A percentile compares a stretch with the other conserved stretches of the same genome.
Conservation (phyloP, 2,888 invertebrate genomes). For the Tachina fera region DNA sequence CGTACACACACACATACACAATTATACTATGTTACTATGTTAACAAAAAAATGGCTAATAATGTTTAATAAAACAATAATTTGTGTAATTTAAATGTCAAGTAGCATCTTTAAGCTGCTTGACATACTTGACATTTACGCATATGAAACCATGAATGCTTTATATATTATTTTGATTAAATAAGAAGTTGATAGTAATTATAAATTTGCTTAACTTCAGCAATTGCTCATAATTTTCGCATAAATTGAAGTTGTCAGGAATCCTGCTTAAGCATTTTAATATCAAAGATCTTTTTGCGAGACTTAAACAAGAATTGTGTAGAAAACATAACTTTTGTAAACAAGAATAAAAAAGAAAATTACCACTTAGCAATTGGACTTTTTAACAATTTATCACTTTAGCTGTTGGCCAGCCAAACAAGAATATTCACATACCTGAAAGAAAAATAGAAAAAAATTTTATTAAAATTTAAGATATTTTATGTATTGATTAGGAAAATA, state of each 20-base stretch:
- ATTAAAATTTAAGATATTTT: not conserved
- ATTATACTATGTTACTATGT: conserved; percentile 24
- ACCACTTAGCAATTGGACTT: not conserved
- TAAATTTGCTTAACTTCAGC: conserved; percentile 3
- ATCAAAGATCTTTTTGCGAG: not conserved
- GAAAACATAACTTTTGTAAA: not conserved
- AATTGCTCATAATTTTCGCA: conserved; percentile 4
- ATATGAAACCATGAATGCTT: not conserved
- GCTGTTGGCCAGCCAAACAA: not conserved
- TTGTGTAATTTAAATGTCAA: conserved; percentile 59
- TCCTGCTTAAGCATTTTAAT: not conserved
- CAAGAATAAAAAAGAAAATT: not conserved
- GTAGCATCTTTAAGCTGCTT: conserved; percentile 34
- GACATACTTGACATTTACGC: conserved; percentile 51
- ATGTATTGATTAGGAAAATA: too few species aligned
- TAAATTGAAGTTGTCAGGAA: not conserved
- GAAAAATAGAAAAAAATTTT: not conserved
- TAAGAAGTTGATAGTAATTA: not conserved
- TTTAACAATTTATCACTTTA: not conserved
- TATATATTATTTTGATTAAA: conserved; percentile 29
- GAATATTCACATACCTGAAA: conserved; percentile 2
- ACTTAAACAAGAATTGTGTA: not conserved
- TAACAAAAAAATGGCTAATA: conserved; percentile 33
- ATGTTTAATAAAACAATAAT: conserved; percentile 42
- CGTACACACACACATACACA: not conserved